phyloP scores from a whole-genome alignment of 2,113 vertebrate species.

The Dissostichus mawsoni region DNA sequence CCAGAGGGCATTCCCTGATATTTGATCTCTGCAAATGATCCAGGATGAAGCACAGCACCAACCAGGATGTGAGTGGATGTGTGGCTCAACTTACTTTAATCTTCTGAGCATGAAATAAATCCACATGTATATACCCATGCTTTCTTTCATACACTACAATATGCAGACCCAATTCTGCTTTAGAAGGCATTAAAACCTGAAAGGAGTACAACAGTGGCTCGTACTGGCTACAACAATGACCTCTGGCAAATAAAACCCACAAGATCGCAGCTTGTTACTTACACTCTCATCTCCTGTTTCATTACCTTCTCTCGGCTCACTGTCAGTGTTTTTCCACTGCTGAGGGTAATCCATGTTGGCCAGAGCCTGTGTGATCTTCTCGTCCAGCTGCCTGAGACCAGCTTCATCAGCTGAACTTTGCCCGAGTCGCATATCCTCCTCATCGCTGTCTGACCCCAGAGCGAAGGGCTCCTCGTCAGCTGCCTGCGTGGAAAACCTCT shows the following conservation, averaged over 20 bases:
- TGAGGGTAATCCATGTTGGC: slow-evolving; percentile 84
- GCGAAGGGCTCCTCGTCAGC: slow-evolving; percentile 14
- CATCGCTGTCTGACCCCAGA: background rate
- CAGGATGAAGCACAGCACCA: background rate
- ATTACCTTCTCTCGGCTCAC: slow-evolving; percentile 67
- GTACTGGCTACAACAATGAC: slow-evolving; percentile 6
- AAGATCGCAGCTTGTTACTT: background rate
- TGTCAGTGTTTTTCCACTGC: slow-evolving; percentile 84
- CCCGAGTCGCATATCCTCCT: slow-evolving; percentile 10
- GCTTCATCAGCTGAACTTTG: slow-evolving; percentile 60
- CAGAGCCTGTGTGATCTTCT: slow-evolving; percentile 82
- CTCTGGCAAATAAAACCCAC: background rate
- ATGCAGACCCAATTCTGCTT: background rate
- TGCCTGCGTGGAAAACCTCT: slow-evolving; percentile 70
- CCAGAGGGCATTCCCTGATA: slow-evolving; percentile 16
- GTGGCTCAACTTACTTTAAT: slow-evolving; percentile 7
- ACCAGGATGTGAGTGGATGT: background rate
- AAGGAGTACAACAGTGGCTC: background rate
- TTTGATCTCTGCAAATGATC: background rate
- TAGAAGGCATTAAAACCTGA: background rate
- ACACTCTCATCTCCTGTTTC: slow-evolving; percentile 13
- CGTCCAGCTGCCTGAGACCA: slow-evolving; percentile 79
- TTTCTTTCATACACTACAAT: background rate
- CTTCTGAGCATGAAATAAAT: background rate
- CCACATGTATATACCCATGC: background rate